Percentiles rank a stretch among this genome's conserved stretches.
Evolutionary conservation across 2,113 vertebrate genomes (phyloP).

Genomic region (Falco punctatus): DNA sequence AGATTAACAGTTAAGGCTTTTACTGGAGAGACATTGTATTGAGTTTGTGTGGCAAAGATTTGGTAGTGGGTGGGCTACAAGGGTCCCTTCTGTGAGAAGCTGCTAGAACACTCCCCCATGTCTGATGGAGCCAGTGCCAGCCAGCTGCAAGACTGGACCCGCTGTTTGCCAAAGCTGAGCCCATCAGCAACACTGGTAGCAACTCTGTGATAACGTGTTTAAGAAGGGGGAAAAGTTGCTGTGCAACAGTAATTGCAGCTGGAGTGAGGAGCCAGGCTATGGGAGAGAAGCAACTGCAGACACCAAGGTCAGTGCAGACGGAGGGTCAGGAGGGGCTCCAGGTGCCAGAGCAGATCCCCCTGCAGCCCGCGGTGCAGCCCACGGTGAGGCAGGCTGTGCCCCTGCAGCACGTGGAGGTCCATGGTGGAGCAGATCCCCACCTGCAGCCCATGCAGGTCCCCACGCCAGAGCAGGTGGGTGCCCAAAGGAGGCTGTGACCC

Average conservation of each 20-base stretch:
- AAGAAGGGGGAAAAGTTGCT: not conserved
- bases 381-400: not conserved
- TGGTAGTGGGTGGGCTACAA: not conserved
- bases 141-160: not conserved
- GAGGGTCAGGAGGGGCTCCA: rapidly evolving
- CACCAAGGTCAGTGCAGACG: not conserved
- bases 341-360: not conserved
- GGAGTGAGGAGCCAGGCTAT: too few species aligned
- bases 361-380: not conserved
- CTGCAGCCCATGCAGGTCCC: not conserved
- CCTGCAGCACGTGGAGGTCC: not conserved
- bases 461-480: not conserved
- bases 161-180: not conserved
- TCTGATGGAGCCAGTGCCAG: rapidly evolving
- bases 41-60: not conserved
- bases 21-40: not conserved
- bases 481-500: not conserved
- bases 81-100: not conserved
- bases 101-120: not conserved
- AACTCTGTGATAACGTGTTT: not conserved
- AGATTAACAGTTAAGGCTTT: not conserved
- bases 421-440: not conserved
- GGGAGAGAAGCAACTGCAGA: not conserved
- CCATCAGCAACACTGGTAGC: not conserved
- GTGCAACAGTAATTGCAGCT: not conserved